These are phyloP conservation scores for Tenthredo notha DNA, from an alignment of 2,888 invertebrate species.

Conservation along the genomic window DNA sequence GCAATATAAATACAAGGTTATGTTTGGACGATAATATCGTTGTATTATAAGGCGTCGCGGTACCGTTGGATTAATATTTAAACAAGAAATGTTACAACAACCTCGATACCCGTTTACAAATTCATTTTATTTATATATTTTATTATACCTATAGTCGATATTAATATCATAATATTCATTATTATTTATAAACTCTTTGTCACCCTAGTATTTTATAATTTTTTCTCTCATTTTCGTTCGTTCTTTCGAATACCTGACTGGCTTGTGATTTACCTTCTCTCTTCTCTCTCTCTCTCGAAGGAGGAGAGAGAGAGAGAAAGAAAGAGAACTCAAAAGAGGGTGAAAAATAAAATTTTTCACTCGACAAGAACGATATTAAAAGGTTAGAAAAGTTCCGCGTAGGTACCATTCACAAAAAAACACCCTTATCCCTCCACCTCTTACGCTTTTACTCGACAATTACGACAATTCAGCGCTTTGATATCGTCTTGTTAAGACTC, in stretches of 20 bases:
- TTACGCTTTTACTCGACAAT: conserved; percentile 25
- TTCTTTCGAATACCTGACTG: background rate
- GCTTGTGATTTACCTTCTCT: too few relatives aligned
- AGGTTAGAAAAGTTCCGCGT: conserved; percentile 13
- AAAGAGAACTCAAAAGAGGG: background rate
- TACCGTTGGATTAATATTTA: conserved; percentile 33
- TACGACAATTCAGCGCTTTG: conserved; percentile 35
- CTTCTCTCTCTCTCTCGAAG: too few relatives aligned
- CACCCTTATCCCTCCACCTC: background rate
- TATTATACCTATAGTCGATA: background rate
- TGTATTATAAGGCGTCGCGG: background rate
- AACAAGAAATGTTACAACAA: background rate
- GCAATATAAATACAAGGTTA: conserved; percentile 28
- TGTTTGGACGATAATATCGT: conserved; percentile 12
- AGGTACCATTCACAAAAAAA: conserved; percentile 8
- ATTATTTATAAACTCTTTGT: background rate
- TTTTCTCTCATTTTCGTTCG: background rate
- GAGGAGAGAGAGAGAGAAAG: too few relatives aligned
- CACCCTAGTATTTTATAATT: background rate
- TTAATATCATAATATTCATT: background rate
- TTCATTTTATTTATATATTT: background rate
- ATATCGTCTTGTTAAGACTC: conserved; percentile 24
- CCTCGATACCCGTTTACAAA: background rate
- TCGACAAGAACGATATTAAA: conserved; percentile 15
- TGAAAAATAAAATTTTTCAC: background rate